Base-by-base conservation (phyloP, 2,113 vertebrate genomes). In the Okapia johnstoni region DNA sequence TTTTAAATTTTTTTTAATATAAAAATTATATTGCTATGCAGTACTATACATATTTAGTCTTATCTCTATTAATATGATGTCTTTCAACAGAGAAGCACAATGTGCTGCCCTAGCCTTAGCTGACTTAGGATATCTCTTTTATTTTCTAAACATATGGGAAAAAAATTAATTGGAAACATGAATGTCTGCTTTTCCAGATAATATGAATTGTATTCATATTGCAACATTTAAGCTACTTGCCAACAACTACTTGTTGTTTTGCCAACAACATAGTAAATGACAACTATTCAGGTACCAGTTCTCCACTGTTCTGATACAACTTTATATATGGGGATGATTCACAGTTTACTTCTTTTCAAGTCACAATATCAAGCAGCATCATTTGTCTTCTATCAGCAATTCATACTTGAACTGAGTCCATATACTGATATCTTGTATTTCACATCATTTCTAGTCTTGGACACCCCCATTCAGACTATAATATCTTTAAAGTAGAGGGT, bases 381-480 rank as follows among this genome's bases (percentile, higher is more conserved):
- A 90, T 98, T 98, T 97, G 28, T 97, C 94, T 98, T 98, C 97
- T 97, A 96, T 96, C 92, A 97, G 70, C 21, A 23, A 79, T 55
- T 98, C 52, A 50, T 96, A 94, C 63, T 89, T 86, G 84, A 58
- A 55, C 76, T 73, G 66, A 94, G 90, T 95, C 40, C 94, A 4
- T 46, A 5, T 55, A 10, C 83, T 94, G 81, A 90, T 85, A 25
- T 60, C 85, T 86, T 21, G 28, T 66, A 83, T 76, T 77, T 96
- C 58, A 77, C 48, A 36, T 81, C 25, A 70, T 90, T 94, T 70
- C 93, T 87, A 48, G 36, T 81, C 33, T 79, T 63, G 9, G 26
- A 70, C 57, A 93, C 83, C 13, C 57, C 79, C 15, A n/a, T 84
- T 93, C 76, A 91, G 58, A 50, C 7, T 6, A 5, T n/a, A 73